Evolutionary conservation across 2,888 invertebrate genomes (phyloP).

Genomic region (Chrysodeixis includens): DNA sequence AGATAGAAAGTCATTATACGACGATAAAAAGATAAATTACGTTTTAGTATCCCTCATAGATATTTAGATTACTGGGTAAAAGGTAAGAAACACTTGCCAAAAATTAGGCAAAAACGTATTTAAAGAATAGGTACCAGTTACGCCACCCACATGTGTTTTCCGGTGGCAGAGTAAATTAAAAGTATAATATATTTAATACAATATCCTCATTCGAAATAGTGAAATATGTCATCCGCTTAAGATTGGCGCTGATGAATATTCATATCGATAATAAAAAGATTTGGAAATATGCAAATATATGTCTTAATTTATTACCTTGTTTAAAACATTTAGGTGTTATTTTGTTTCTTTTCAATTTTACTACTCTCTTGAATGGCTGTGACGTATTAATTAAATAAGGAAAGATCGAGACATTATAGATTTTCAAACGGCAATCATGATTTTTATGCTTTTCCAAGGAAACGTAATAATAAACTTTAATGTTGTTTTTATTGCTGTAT

Average conservation of each 20-base stretch:
- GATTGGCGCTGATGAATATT: background rate
- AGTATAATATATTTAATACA: background rate
- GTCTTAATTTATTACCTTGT: slow-evolving; percentile 12
- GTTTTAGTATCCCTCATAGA: no score
- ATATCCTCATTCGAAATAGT: background rate
- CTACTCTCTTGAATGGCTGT: slow-evolving; percentile 10
- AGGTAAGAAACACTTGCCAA: no score
- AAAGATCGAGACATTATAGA: background rate
- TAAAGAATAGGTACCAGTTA: background rate
- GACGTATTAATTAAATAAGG: background rate
- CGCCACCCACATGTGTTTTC: background rate
- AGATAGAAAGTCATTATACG: no score
- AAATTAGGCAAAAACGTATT: background rate
- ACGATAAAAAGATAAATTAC: no score
- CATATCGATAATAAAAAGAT: background rate
- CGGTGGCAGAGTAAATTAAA: background rate
- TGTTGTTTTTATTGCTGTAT: background rate
- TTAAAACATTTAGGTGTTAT: slow-evolving; percentile 11
- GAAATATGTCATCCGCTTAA: slow-evolving; percentile 1
- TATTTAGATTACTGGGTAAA: no score
- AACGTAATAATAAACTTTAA: background rate
- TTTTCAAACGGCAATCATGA: background rate
- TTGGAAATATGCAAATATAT: slow-evolving; percentile 5
- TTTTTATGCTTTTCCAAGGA: background rate
- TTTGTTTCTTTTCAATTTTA: slow-evolving; percentile 19